phyloP scores from a whole-genome alignment of 2,797 vertebrate species.

The Neosilurus mollespiculum region DNA sequence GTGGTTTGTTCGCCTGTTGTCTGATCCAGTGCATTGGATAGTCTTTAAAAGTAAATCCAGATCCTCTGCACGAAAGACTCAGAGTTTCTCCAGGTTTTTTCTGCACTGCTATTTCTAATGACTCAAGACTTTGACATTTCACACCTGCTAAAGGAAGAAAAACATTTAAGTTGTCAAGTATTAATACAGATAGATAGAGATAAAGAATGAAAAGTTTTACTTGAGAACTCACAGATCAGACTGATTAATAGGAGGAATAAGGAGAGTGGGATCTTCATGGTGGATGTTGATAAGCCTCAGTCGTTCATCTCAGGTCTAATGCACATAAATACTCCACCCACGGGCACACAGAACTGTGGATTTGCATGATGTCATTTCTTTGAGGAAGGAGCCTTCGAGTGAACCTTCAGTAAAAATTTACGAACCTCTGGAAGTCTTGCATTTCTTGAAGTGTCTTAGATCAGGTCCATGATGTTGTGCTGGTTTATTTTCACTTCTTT shows the following conservation, averaged over 20 bases:
- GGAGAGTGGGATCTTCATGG: slow-evolving; percentile 5
- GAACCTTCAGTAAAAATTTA: too few relatives aligned
- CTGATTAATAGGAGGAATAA: not conserved
- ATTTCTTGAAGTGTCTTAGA: too few relatives aligned
- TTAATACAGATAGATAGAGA: not conserved
- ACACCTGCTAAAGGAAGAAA: not conserved
- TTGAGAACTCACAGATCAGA: not conserved
- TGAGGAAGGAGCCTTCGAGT: too few relatives aligned
- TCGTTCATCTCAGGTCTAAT: not conserved
- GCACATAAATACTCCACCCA: not conserved
- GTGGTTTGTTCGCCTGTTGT: slow-evolving; percentile 39
- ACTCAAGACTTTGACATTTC: not conserved
- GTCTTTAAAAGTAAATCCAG: slow-evolving; percentile 50
- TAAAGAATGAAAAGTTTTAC: not conserved
- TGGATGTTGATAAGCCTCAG: not conserved
- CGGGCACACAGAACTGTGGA: not conserved
- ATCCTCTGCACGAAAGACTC: slow-evolving; percentile 56
- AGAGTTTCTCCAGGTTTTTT: slow-evolving; percentile 46
- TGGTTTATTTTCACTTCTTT: too few relatives aligned
- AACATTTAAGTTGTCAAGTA: not conserved
- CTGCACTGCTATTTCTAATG: not conserved
- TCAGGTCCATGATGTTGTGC: too few relatives aligned
- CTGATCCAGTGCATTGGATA: slow-evolving; percentile 34
- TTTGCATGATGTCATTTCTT: not conserved
- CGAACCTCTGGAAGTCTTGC: too few relatives aligned